Conservation (phyloP, 2,113 vertebrate species). For the Paedocypris sp. region DNA sequence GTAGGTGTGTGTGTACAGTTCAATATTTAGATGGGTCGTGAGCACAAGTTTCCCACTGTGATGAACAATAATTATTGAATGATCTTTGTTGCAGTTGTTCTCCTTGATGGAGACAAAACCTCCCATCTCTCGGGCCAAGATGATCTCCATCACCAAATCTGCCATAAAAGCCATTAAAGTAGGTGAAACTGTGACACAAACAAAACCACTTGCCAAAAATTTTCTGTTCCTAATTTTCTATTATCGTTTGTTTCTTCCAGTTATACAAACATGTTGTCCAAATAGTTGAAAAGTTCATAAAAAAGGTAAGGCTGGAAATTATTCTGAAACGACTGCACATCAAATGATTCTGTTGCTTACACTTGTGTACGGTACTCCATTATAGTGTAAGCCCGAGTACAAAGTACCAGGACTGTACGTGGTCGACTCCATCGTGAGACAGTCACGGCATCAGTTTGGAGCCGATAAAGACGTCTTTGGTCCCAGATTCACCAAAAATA, state of each 20-base stretch:
- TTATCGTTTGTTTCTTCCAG: slow-evolving; percentile 51
- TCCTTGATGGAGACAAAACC: slow-evolving; percentile 97
- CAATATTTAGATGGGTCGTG: no score
- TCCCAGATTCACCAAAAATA: slow-evolving; percentile 95
- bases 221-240: background rate
- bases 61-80: background rate
- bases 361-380: background rate
- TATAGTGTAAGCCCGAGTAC: slow-evolving; percentile 92
- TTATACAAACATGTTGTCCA: slow-evolving; percentile 99
- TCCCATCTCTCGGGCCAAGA: slow-evolving; percentile 96
- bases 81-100: slow-evolving; percentile 72
- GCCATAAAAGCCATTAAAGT: slow-evolving; percentile 99
- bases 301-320: slow-evolving; percentile 79
- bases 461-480: slow-evolving; percentile 96
- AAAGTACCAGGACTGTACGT: slow-evolving; percentile 95
- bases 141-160: slow-evolving; percentile 98
- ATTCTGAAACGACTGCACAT: background rate
- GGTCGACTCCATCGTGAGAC: slow-evolving; percentile 94
- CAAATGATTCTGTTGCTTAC: background rate
- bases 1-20: no score
- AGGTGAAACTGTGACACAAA: slow-evolving; percentile 37
- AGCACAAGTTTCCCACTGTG: no score
- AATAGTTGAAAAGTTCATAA: slow-evolving; percentile 98
- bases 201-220: background rate
- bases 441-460: slow-evolving; percentile 97